These are phyloP conservation scores for Bombus sylvicola DNA, from an alignment of 1,140 invertebrate genomes.

Conservation along the genomic window DNA sequence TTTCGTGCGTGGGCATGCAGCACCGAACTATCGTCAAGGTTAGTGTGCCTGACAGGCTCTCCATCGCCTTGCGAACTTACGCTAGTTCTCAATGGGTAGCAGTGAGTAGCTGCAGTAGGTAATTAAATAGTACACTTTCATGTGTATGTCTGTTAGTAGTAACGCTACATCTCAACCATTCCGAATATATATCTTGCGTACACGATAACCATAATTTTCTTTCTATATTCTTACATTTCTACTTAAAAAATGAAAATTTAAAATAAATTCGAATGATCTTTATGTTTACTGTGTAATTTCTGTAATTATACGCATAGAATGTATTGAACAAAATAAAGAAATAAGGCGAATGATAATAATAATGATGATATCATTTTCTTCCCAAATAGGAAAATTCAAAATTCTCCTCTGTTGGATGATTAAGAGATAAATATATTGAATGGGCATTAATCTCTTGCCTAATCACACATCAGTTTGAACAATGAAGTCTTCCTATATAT, in stretches of 20 bases:
- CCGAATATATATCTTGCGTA: not conserved
- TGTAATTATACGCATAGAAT: not conserved
- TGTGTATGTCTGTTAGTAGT: not conserved
- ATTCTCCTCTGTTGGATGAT: constrained; percentile 19
- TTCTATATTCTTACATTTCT: not conserved
- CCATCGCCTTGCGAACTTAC: constrained; percentile 25
- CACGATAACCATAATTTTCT: not conserved
- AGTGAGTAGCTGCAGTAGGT: constrained; percentile 24
- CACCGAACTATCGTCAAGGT: constrained; percentile 73
- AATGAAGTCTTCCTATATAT: constrained; percentile 50
- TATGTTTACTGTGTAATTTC: not conserved
- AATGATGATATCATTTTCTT: not conserved
- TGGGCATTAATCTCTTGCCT: constrained; percentile 21
- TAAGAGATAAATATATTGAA: constrained; percentile 25
- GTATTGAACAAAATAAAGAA: not conserved
- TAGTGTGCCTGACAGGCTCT: constrained; percentile 64
- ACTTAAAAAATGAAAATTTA: not conserved
- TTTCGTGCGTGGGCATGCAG: constrained; percentile 70
- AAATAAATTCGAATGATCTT: not conserved
- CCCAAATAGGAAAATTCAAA: constrained; percentile 43
- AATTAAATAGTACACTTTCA: constrained; percentile 25
- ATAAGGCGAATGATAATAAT: not conserved
- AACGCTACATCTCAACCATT: not conserved
- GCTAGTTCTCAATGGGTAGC: constrained; percentile 20
- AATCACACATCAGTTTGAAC: constrained; percentile 30